Evolutionary conservation across 64 coral and sea anemone species (phyloP), one percentile per base, ranked within the genome.

Genomic region (Stylophora pistillata): DNA sequence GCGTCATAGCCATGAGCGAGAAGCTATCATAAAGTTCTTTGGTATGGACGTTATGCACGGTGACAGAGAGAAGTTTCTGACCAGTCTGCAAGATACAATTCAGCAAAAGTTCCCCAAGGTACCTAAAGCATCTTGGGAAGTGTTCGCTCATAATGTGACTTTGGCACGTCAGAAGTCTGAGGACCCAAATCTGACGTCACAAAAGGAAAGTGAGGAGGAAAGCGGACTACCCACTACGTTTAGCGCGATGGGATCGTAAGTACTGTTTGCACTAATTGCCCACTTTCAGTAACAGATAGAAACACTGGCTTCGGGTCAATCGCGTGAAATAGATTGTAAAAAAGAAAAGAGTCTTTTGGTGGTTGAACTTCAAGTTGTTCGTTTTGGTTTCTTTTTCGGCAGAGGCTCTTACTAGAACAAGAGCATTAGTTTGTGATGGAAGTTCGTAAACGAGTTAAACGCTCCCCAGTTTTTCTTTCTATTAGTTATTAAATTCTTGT

Each of bases 81-180:
- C 64, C 71, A 92, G 88, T 30, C 73, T 95, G 9, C 87, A 88
- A 9, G 94, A 90, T 33, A 95, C 90, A 56, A 30, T 95, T 20
- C 90, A 92, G 79, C 86, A 92, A 41, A 95, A 95, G 70, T 95
- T 91, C 25, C 90, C 73, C 16, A 86, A 92, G 90, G 90, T 95
- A 74, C 94, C 94, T 20, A 95, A 83, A 86, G 94, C 94, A 73
- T 78, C 90, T 17, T 95, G 94, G 91, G 91, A 93, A 52, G 91
- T 93, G 14, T 93, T 93, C 21, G 88, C 91, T 0, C 91, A 93
- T 65, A 93, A 93, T 63, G 91, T 93, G 28, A 82, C 85, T 0
- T 34, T 85, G 15, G 32, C 73, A 0, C 73, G 91, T 26, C 83
- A 85, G 47, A 93, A 88, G 65, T 93, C 91, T 27, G 91, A 93